These are phyloP conservation scores for Oreochromis tanganicae DNA, from an alignment of 2,113 vertebrate species.

Conservation along the genomic window DNA sequence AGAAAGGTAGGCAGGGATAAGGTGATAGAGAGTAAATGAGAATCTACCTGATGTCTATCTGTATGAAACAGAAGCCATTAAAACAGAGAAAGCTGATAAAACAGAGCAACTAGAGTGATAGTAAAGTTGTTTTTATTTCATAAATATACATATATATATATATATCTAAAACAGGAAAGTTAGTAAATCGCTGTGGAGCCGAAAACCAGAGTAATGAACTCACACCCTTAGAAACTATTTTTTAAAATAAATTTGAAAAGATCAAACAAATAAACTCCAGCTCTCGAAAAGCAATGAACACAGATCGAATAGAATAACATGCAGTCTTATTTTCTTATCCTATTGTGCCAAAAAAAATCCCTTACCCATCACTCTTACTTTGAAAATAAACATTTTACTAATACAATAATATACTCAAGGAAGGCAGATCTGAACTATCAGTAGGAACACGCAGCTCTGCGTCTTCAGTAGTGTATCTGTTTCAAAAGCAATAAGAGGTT, in stretches of 20 bases:
- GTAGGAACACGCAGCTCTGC: background rate
- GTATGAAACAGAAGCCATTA: background rate
- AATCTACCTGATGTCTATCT: background rate
- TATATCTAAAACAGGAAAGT: background rate
- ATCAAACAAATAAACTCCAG: background rate
- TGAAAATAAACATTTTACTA: background rate
- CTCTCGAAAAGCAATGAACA: background rate
- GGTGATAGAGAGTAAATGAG: background rate
- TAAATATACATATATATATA: background rate
- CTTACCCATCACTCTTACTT: background rate
- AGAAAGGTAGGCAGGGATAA: background rate
- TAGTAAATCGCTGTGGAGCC: fast-evolving
- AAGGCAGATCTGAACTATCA: background rate
- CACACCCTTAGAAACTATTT: background rate
- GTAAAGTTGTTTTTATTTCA: background rate
- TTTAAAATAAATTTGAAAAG: background rate
- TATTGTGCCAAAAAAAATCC: background rate
- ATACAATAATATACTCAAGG: background rate
- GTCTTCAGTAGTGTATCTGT: slow-evolving; percentile 62
- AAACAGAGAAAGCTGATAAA: background rate
- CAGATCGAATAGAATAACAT: background rate
- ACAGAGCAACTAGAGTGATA: background rate
- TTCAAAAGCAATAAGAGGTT: slow-evolving; percentile 64
- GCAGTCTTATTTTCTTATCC: background rate
- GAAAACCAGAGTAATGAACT: background rate